Evolutionary conservation across 2,888 invertebrate genomes (phyloP).

Genomic region (Tipula confusa): DNA sequence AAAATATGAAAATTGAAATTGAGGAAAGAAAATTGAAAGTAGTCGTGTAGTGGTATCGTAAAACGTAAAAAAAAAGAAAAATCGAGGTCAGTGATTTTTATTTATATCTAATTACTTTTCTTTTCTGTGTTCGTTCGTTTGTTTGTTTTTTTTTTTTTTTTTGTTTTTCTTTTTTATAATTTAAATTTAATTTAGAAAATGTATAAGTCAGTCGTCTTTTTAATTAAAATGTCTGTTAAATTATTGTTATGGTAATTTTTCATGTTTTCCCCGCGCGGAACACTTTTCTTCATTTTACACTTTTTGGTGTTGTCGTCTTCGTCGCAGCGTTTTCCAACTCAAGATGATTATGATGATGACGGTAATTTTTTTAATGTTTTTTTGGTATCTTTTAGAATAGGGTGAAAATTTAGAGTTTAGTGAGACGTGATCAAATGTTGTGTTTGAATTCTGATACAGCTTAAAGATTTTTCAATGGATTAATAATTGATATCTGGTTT

Average conservation of each 20-base stretch:
- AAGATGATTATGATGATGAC: not conserved
- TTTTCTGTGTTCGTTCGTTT: not conserved
- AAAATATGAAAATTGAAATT: not conserved
- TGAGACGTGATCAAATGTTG: not conserved
- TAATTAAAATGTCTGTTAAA: conserved; percentile 25
- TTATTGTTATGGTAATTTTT: conserved; percentile 13
- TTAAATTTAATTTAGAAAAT: conserved; percentile 20
- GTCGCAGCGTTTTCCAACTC: not conserved
- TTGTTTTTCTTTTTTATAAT: not conserved
- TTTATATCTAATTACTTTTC: conserved; percentile 12
- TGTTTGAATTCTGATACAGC: not conserved
- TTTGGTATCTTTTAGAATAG: not conserved
- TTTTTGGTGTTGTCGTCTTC: not conserved
- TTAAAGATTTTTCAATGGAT: not conserved
- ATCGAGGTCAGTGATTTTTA: conserved; percentile 25
- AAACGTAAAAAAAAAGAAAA: not conserved
- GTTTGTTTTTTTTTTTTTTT: too few species aligned
- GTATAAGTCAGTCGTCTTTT: conserved; percentile 16
- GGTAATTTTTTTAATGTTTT: not conserved
- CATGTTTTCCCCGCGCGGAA: not conserved
- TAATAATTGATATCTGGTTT: not conserved
- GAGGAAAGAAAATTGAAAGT: not conserved
- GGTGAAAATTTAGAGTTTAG: not conserved
- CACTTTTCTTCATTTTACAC: not conserved
- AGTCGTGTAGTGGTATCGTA: not conserved